These are phyloP conservation scores for Heteractis magnifica DNA, from an alignment of 92 coral and sea anemone genomes.

Conservation along the genomic window DNA sequence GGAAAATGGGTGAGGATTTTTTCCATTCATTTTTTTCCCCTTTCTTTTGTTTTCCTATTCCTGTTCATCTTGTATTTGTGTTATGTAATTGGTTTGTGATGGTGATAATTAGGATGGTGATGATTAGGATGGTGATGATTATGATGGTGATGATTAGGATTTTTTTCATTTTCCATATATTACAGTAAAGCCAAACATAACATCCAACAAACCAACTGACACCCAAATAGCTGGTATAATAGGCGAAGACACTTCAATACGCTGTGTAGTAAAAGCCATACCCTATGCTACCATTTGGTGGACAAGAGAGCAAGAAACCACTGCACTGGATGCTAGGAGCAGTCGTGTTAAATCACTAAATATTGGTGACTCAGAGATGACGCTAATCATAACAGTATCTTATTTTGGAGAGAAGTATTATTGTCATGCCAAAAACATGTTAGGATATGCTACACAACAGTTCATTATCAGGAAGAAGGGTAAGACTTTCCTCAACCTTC, in stretches of 20 bases:
- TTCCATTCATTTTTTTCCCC: neutral
- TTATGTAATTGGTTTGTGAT: no score
- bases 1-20: no score
- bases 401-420: slow-evolving; percentile 52
- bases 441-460: slow-evolving; percentile 62
- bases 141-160: neutral
- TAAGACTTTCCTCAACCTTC: slow-evolving; percentile 3
- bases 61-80: no score
- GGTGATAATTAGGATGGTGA: no score
- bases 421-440: slow-evolving; percentile 70
- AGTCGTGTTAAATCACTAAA: slow-evolving; percentile 29
- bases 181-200: slow-evolving; percentile 62
- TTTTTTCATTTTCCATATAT: neutral
- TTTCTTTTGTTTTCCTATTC: neutral
- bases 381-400: slow-evolving; percentile 28
- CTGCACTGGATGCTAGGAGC: neutral
- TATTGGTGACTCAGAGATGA: neutral
- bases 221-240: slow-evolving; percentile 60
- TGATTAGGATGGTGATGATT: no score
- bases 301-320: slow-evolving; percentile 38
- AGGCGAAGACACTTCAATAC: slow-evolving; percentile 28
- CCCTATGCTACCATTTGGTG: slow-evolving; percentile 45
- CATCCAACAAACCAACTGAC: slow-evolving; percentile 54
- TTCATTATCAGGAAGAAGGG: slow-evolving; percentile 80
- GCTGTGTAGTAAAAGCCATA: slow-evolving; percentile 42